These are phyloP conservation scores for Oceanodroma leucorhoa DNA, from an alignment of 2,797 vertebrate genomes.

Conservation along the genomic window DNA sequence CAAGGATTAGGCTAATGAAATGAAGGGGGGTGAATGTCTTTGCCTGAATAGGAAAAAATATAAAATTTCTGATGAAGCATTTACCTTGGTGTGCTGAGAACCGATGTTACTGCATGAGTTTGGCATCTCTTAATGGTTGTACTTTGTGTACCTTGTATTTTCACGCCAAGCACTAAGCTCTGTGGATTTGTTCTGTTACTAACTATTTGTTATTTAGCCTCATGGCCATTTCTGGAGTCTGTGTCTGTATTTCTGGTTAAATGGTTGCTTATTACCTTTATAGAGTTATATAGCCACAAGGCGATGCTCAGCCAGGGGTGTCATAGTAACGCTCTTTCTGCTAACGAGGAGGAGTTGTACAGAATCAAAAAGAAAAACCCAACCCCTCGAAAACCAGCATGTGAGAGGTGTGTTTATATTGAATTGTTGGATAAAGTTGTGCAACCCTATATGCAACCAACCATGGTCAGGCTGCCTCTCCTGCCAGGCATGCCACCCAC, in stretches of 20 bases:
- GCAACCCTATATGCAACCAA: neutral
- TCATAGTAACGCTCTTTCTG: neutral
- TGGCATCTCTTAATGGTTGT: neutral
- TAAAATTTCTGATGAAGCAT: neutral
- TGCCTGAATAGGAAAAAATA: neutral
- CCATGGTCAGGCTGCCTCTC: neutral
- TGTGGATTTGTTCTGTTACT: neutral
- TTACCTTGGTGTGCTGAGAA: neutral
- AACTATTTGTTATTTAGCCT: neutral
- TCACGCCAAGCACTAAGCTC: neutral
- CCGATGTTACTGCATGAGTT: neutral
- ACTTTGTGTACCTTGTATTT: neutral
- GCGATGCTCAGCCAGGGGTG: neutral
- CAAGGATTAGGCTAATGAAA: neutral
- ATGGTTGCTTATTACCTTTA: neutral
- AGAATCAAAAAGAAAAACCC: neutral
- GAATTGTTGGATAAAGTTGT: slow-evolving; percentile 13
- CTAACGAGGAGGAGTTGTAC: neutral
- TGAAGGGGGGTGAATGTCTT: neutral
- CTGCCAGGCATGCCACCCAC: slow-evolving; percentile 43
- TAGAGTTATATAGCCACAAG: neutral
- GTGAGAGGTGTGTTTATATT: slow-evolving; percentile 13
- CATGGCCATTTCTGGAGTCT: neutral
- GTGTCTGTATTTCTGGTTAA: neutral
- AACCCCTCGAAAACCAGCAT: neutral